Percentiles rank a stretch among this genome's conserved stretches.
Conservation (phyloP, 2,888 invertebrate genomes). For the Drosophila falleni region DNA sequence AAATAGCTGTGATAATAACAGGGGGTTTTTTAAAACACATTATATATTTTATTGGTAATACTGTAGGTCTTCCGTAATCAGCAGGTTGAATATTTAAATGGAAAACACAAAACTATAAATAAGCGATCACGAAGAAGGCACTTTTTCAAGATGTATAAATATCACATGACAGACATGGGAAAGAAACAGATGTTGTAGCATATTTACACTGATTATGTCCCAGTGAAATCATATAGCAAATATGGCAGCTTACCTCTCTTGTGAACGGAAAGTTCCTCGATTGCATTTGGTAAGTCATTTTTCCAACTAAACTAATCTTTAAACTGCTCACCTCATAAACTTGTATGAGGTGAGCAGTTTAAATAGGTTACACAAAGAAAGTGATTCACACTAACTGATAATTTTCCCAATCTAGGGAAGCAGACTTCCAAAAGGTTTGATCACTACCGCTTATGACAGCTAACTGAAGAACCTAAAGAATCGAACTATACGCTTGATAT, state of each 20-base stretch:
- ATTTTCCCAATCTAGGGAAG: neutral
- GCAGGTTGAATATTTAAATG: slow-evolving; percentile 33
- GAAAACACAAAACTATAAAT: slow-evolving; percentile 40
- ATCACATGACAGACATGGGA: slow-evolving; percentile 79
- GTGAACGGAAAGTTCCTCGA: neutral
- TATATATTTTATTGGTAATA: slow-evolving; percentile 46
- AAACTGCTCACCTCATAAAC: too few species aligned
- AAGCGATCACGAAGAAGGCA: slow-evolving; percentile 65
- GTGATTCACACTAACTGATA: slow-evolving; percentile 2
- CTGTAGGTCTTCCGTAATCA: slow-evolving; percentile 51
- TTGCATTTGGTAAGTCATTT: neutral
- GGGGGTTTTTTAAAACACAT: slow-evolving; percentile 74
- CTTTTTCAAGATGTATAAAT: slow-evolving; percentile 63
- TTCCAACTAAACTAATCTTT: neutral
- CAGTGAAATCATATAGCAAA: too few species aligned
- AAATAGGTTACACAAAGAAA: neutral
- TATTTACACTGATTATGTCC: too few species aligned
- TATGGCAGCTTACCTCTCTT: neutral
- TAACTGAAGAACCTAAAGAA: slow-evolving; percentile 1
- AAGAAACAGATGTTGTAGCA: too few species aligned
- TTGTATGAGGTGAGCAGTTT: too few species aligned
- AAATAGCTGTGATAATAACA: slow-evolving; percentile 79
- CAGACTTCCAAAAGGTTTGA: neutral
- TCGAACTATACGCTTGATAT: neutral
- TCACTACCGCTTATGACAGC: neutral